Evolutionary conservation across 2,113 vertebrate genomes (phyloP), one percentile per base, ranked within the genome.

Genomic region (Arizona elegans): DNA sequence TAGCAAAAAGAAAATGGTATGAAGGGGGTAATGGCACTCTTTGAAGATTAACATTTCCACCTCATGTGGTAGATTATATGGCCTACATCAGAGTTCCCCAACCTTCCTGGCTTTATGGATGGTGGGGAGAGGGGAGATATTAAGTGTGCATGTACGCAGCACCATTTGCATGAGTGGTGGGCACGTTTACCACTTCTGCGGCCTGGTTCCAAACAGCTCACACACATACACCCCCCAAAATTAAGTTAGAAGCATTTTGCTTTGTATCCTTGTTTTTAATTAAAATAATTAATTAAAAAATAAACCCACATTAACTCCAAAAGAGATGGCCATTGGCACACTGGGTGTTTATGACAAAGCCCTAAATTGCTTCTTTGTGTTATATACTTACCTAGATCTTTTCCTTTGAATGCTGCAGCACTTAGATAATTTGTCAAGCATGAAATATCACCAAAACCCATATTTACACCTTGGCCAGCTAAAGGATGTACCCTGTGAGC

Each of bases 401-500:
- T 98, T 93, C 99, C 99, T 6, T 98, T 98, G 97, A 99, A 99
- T 93, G 99, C 98, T 47, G 99, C 99, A 95, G 97, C 97, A 93
- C 99, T 99, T 95, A 99, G 98, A 94, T 98, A 96, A 95, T 96
- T 98, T 10, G 98, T 97, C 96, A 99, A 98, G 95, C 97, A 98
- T 13, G 98, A 97, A 95, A 99, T 98, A 96, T 99, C 99, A 59
- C 99, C 99, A 92, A 99, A 99, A 94, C 99, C 99, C 97, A 99
- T 98, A 97, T 99, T 99, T 95, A 98, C 99, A 94, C 99, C 99
- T 96, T 99, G 99, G 95, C 99, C 99, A 53, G 99, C 99, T 87
- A 99, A 97, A 15, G 99, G 99, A 97, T 99, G 99, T 91, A 99
- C 98, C 95, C 99, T 98, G 98, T 99, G 99, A 62, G 99, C 99